A percentile compares a stretch with the other conserved stretches of the same genome.
Evolutionary conservation across 2,113 vertebrate genomes (phyloP).

Genomic region (Hiodon tergisus): DNA sequence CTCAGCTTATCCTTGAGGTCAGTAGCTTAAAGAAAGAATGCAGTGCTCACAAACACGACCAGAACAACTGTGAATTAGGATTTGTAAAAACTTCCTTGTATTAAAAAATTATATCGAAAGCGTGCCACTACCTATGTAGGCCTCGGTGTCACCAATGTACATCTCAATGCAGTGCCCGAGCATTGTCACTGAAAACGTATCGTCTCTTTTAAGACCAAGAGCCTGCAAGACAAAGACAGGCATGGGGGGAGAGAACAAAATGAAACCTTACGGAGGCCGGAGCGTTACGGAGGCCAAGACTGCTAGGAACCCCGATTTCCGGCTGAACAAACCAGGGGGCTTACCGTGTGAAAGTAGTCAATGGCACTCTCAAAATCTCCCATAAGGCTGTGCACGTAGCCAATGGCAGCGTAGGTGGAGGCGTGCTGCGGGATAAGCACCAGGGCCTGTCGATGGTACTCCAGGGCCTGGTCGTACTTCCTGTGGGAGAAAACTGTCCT

Average conservation of each 20-base stretch:
- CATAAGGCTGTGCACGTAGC: slow-evolving; percentile 95
- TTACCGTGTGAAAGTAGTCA: slow-evolving; percentile 96
- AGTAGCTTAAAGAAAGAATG: slow-evolving; percentile 66
- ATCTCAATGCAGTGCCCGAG: slow-evolving; percentile 98
- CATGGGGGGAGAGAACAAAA: no score
- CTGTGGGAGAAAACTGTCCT: slow-evolving; percentile 47
- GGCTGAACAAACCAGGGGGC: no score
- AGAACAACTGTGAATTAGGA: neutral
- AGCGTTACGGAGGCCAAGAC: no score
- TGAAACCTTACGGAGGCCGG: no score
- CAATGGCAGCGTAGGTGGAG: slow-evolving; percentile 92
- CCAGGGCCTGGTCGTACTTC: slow-evolving; percentile 90
- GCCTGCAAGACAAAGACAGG: slow-evolving; percentile 65
- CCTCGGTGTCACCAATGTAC: slow-evolving; percentile 96
- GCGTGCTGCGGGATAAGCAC: slow-evolving; percentile 94
- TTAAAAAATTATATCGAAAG: neutral
- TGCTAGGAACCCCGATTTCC: no score
- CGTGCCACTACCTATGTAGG: slow-evolving; percentile 79
- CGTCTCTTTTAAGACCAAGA: slow-evolving; percentile 91
- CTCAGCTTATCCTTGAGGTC: slow-evolving; percentile 93
- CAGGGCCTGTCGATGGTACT: slow-evolving; percentile 93
- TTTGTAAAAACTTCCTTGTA: neutral
- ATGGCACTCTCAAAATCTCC: slow-evolving; percentile 96
- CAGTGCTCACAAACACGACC: neutral
- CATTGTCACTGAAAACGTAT: slow-evolving; percentile 98